Evolutionary conservation across 2,888 invertebrate genomes (phyloP), one percentile per base, ranked within the genome.

Genomic region (Drosophila mettleri): DNA sequence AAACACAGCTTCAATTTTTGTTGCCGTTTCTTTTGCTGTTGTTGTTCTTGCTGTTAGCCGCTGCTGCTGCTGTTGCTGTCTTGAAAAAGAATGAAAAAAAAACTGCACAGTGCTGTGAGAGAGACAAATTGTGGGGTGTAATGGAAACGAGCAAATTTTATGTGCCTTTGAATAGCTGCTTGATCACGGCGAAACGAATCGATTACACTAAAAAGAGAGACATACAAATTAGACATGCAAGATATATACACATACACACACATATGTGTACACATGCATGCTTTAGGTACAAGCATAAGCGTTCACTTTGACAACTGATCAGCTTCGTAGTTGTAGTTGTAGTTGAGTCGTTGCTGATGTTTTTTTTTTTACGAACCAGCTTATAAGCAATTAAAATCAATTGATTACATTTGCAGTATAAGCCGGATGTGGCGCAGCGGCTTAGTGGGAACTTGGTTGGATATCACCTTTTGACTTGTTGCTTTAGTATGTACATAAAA

Each of bases 151-250:
- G 57, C 53, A 75, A 75, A 79, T 79, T 74, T 79, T 63, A 69
- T 74, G 69, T 79, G 69, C 76, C 54, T 74, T 79, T 79, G 60
- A 74, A 74, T 74, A 74, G 74, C 70, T 75, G 74, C 76, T 69
- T 62, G 80, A 74, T 69, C 74, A 75, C 76, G 59, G 75, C 63
- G 60, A 58, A 79, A 54, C 74, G 80, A 74, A 74, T 79, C 80
- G 74, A 74, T 74, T 79, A 74, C 80, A 63, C 43, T 60, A 41
- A 60, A 74, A 74, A 69, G 63, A 63, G 48, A 74, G 69, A 69
- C 75, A 78, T 45, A 74, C 79, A 74, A 74, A 74, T 78, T 74
- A 78, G 74, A 43, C 79, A 68, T 52, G 52, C 60, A 67, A 43
- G 51, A 57, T 48, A 60, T 59, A 74, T 27, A 60, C 33, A 43